Evolutionary conservation across 2,797 vertebrate genomes (phyloP), one percentile per base, ranked within the genome.

Genomic region (Balearica regulorum): DNA sequence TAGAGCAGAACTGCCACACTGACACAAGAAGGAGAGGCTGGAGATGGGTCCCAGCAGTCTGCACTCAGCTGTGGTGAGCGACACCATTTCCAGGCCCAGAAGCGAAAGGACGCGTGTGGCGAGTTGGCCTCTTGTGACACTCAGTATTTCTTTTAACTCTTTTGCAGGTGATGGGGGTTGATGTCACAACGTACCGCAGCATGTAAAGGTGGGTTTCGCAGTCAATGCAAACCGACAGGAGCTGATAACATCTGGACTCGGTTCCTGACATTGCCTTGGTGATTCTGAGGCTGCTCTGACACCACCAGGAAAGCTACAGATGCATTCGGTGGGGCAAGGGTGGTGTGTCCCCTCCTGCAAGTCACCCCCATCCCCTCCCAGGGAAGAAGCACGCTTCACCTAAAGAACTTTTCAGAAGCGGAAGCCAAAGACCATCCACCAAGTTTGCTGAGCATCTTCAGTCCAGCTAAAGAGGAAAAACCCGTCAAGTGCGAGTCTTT

Each of bases 181-280:
- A 22, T 44, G 24, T 53, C 53, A 70, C n/a, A 43, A 55, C 43
- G 46, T 17, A 29, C 29, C 0, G 0, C 60, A 54, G 14, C 15
- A 12, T 4, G 10, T 68, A 73, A 72, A 73, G 31, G 25, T 46
- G 29, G 25, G 7, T 53, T 82, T 94, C 0, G 0, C 10, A 22
- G 16, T 43, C 49, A 55, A 37, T 62, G 16, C 25, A 54, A 68
- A 39, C 17, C 18, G 37, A 21, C 6, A 18, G 54, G 65, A 80
- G 64, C 16, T 65, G 49, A n/a, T 75, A 77, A 61, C 5, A 33
- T 39, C n/a, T 35, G 44, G 25, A 26, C 25, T 31, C 7, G 2
- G 31, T 33, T 85, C 31, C 64, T 60, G 62, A 39, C 25, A 15
- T 16, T 31, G 31, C 35, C 60, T 68, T 76, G 46, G 16, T 84